These are phyloP conservation scores for Pseudoatta argentina DNA, from an alignment of 1,140 invertebrate genomes.

Conservation along the genomic window DNA sequence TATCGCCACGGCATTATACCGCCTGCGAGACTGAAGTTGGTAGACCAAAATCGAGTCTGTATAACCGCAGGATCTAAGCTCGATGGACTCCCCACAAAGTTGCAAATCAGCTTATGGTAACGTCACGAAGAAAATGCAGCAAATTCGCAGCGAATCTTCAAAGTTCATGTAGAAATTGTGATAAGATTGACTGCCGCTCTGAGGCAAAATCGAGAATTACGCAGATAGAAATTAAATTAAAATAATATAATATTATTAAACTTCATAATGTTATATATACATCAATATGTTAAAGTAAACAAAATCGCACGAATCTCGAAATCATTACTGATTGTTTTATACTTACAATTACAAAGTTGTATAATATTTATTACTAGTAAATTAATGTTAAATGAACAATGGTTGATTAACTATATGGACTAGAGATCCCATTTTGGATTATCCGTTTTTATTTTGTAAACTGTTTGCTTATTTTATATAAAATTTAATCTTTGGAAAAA, in stretches of 20 bases:
- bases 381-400: not conserved
- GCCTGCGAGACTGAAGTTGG: conserved; percentile 50
- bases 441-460: too few relatives aligned
- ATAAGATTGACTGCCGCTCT: not conserved
- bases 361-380: conserved; percentile 7
- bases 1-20: conserved; percentile 62
- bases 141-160: conserved; percentile 40
- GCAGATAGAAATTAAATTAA: not conserved
- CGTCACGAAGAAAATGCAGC: conserved; percentile 51
- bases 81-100: conserved; percentile 57
- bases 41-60: conserved; percentile 65
- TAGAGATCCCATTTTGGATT: too few relatives aligned
- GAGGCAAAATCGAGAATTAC: not conserved
- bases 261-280: not conserved
- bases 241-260: too few relatives aligned
- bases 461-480: too few relatives aligned
- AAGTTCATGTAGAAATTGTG: conserved; percentile 23
- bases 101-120: conserved; percentile 58
- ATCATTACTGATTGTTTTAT: not conserved
- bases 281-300: not conserved
- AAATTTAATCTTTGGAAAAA: too few relatives aligned
- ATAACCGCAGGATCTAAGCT: conserved; percentile 62
- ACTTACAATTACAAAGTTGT: not conserved
- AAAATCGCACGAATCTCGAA: not conserved
- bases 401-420: not conserved